Base-by-base conservation (phyloP, 2,888 invertebrate species). In the Sarcophaga caerulescens region DNA sequence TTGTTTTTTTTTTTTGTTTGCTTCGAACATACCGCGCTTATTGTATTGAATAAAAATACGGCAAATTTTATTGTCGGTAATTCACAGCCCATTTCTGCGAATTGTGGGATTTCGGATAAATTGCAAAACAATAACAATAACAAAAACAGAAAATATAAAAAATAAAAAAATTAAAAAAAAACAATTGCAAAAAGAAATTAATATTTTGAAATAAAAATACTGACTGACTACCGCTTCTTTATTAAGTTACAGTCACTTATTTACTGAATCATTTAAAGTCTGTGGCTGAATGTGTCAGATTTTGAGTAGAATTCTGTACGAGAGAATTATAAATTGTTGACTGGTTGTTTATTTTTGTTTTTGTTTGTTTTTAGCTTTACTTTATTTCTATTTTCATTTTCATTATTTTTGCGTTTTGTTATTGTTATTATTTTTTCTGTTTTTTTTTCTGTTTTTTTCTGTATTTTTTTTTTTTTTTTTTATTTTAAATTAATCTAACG, bases 11-110 rank as follows among this genome's bases (percentile, higher is more conserved):
- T n/a, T 11, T 25, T n/a, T 57, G 25, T 14, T n/a, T 57, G 44
- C 59, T 60, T 21, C 68, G 12, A 74, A 91, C 91, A 90, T 91
- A 91, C 91, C 90, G 90, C 90, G 90, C 91, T 91, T 85, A 91
- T 86, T 75, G 90, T 88, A 88, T 91, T 92, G 81, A 90, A 91
- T 1, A 92, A 76, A 75, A 90, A 90, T 57, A 91, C 86, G 44
- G 89, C 85, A 78, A 90, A 91, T 85, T 91, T 92, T 5, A 92
- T 88, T 68, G 90, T 89, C 63, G 91, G 90, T 79, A 90, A 89
- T 57, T 91, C 91, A 85, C 91, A 91, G 87, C 91, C 90, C 91
- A 91, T 91, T 87, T 81, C 89, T 62, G 35, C 14, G 8, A 14
- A 47, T 14, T 47, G 11, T 12, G 11, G 11, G 14, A 47, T 14